Evolutionary conservation across 2,888 invertebrate species (phyloP).

Genomic region (Drosophila pegasa): DNA sequence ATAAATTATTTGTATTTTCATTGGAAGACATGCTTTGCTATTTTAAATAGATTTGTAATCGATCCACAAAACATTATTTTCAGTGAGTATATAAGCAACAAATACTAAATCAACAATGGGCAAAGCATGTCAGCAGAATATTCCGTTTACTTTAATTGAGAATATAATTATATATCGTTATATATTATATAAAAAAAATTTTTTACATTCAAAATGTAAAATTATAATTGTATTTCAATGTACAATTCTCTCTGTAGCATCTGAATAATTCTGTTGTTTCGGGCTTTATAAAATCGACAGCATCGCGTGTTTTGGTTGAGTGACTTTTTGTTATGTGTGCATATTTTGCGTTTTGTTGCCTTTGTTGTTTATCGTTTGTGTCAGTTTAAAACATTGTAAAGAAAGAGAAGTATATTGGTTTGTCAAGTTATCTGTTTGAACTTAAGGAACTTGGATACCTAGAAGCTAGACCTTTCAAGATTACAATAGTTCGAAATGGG

Average conservation of each 20-base stretch:
- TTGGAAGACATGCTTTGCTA: not conserved
- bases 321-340: constrained; percentile 49
- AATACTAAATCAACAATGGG: too few relatives aligned
- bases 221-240: not conserved
- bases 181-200: not conserved
- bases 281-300: constrained; percentile 30
- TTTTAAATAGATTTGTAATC: not conserved
- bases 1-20: too few relatives aligned
- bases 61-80: not conserved
- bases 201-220: not conserved
- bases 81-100: not conserved
- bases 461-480: too few relatives aligned
- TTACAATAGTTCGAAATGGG: not conserved
- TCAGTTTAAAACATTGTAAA: not conserved
- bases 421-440: not conserved
- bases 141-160: not conserved
- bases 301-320: constrained; percentile 63
- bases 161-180: not conserved
- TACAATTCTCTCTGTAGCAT: not conserved
- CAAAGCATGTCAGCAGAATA: not conserved
- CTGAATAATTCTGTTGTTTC: not conserved
- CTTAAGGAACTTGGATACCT: not conserved
- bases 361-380: constrained; percentile 35
- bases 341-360: constrained; percentile 48
- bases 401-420: not conserved